phyloP scores from a whole-genome alignment of 1,140 invertebrate genomes.

The Metopolophium dirhodum region DNA sequence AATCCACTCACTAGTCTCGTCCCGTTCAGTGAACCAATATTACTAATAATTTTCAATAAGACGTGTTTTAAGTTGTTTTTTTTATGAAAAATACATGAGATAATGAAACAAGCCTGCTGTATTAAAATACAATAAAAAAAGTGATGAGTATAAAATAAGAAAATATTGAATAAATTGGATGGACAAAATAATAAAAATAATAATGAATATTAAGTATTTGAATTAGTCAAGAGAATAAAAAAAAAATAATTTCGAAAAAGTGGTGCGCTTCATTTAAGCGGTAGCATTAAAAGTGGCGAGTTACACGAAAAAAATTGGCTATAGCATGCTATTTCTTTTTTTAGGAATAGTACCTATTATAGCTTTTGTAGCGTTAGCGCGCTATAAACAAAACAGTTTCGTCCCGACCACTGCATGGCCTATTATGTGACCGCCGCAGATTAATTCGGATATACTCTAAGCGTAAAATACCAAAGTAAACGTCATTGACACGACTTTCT shows the following conservation, averaged over 20 bases:
- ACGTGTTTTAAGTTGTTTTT: not conserved
- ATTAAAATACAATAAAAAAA: not conserved
- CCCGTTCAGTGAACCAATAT: too few species aligned
- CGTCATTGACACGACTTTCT: not conserved
- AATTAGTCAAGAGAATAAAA: too few species aligned
- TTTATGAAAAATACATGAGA: not conserved
- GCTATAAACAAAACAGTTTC: not conserved
- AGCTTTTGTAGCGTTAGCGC: too few species aligned
- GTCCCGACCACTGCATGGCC: not conserved
- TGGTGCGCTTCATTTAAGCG: not conserved
- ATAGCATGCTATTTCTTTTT: too few species aligned
- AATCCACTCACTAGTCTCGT: too few species aligned
- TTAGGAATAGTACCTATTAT: too few species aligned
- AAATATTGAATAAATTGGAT: too few species aligned
- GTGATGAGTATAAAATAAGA: too few species aligned
- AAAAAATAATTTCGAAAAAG: too few species aligned
- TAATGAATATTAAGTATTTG: not conserved
- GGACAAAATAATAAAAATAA: not conserved
- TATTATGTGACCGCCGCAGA: not conserved
- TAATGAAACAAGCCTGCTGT: not conserved
- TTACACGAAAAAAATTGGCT: too few species aligned
- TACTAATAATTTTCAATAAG: not conserved
- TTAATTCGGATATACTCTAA: not conserved
- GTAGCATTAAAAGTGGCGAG: not conserved
- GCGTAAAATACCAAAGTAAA: not conserved